Base-by-base conservation (phyloP, 2,888 invertebrate genomes). In the Dendrolimus pini region DNA sequence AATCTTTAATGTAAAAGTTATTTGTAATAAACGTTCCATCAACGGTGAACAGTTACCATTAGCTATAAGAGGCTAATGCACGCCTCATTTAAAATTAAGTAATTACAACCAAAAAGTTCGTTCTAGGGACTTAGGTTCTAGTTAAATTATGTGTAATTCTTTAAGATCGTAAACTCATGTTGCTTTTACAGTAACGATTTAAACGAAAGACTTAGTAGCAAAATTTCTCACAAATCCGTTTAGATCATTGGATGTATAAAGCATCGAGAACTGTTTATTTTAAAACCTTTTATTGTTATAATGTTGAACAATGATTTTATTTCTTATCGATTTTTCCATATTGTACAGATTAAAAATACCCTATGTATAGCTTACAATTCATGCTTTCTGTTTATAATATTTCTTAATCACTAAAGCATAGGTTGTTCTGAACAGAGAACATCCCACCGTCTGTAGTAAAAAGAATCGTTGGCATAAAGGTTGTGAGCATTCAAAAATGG, bases 1-100 rank as follows among this genome's bases (percentile, higher is more conserved):
- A 82, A 79, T 81, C 77, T 75, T 82, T 86, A 86, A 83, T 82
- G 74, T 82, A 83, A 82, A 79, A 78, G 78, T 78, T 71, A 47
- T 30, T 30, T 83, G 78, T 85, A 84, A 82, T 80, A 82, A 82
- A 85, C 84, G 89, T 89, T 87, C 83, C 85, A 85, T 71, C 90
- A 89, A 89, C 90, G 90, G 90, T 90, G 89, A 89, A 87, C 84
- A 83, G 90, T 90, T 90, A 90, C 89, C 89, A 89, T 65, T 89
- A 89, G 85, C 59, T 69, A 63, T 85, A 85, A 78, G 75, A 69
- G 84, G 83, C 83, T 72, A 75, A 52, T 18, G 41, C 53, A 52
- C 54, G 54, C 53, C 59, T 53, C 65, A 83, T 72, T 67, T 63
- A 77, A 79, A 80, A 77, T 77, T 89, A 88, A 88, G 89, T 83